phyloP scores from a whole-genome alignment of 2,888 invertebrate species.

The Mythimna vitellina region DNA sequence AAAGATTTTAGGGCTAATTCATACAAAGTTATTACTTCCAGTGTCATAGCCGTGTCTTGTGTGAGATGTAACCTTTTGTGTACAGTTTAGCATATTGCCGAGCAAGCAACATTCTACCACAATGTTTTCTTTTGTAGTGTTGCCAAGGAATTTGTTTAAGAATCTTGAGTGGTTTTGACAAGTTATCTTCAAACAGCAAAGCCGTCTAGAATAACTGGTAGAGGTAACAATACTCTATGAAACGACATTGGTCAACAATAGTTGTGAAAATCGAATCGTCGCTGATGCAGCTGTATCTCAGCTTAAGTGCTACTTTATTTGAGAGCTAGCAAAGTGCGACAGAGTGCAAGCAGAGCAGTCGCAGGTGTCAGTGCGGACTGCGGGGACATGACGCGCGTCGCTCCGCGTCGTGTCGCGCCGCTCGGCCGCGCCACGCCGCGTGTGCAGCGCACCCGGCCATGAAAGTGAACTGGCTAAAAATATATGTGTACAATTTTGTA shows the following conservation, averaged over 20 bases:
- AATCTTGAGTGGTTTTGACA: constrained; percentile 39
- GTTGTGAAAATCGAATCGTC: constrained; percentile 30
- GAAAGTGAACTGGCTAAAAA: constrained; percentile 40
- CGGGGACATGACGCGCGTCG: neutral
- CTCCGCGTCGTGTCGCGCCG: constrained; percentile 12
- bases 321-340: constrained; percentile 22
- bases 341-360: constrained; percentile 17
- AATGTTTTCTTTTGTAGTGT: constrained; percentile 31
- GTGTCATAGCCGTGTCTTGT: constrained; percentile 51
- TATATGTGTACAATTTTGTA: constrained; percentile 7
- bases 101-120: constrained; percentile 27
- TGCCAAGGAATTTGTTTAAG: constrained; percentile 44
- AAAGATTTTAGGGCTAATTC: constrained; percentile 73
- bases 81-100: constrained; percentile 55
- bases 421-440: neutral
- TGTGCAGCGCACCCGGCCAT: constrained; percentile 32
- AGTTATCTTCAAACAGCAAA: constrained; percentile 1
- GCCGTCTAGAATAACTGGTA: constrained; percentile 6
- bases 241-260: constrained; percentile 28
- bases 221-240: constrained; percentile 15
- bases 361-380: constrained; percentile 22
- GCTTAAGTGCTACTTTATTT: constrained; percentile 34
- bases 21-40: constrained; percentile 71
- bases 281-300: constrained; percentile 38
- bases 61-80: constrained; percentile 47